Conservation (phyloP, 1,140 invertebrate species). For the Papilio glaucus region DNA sequence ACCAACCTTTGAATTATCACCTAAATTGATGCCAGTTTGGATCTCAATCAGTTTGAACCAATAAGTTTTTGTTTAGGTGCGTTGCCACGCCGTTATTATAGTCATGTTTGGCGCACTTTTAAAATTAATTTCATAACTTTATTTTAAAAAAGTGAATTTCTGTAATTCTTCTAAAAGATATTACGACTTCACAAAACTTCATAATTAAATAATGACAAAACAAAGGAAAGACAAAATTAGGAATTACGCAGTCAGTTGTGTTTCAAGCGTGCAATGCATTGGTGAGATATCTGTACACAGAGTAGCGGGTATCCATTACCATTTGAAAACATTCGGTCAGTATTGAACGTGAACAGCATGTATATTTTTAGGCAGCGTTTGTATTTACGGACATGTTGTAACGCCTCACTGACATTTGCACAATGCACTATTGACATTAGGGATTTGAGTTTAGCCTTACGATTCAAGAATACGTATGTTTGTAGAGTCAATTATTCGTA, state of each 20-base stretch:
- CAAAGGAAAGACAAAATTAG: conserved; percentile 20
- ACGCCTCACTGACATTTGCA: conserved; percentile 18
- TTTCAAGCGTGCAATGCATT: not conserved
- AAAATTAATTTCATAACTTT: too few species aligned
- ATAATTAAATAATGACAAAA: too few species aligned
- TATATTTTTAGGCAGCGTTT: conserved; percentile 23
- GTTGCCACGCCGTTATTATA: too few species aligned
- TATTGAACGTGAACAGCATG: conserved; percentile 28
- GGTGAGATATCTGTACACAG: not conserved
- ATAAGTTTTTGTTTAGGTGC: too few species aligned
- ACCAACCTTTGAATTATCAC: too few species aligned
- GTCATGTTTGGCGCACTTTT: too few species aligned
- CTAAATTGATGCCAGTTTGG: too few species aligned
- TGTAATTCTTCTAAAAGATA: too few species aligned
- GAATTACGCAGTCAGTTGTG: conserved; percentile 12
- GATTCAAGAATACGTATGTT: not conserved
- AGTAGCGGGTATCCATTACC: conserved; percentile 12
- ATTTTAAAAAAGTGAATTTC: too few species aligned
- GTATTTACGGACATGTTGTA: not conserved
- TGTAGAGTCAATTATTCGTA: too few species aligned
- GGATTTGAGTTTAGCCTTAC: not conserved
- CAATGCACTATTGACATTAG: not conserved
- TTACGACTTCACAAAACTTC: too few species aligned
- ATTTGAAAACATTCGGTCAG: conserved; percentile 24
- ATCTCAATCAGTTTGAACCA: too few species aligned